Conservation (phyloP, 1,140 invertebrate species). For the Formica exsecta region DNA sequence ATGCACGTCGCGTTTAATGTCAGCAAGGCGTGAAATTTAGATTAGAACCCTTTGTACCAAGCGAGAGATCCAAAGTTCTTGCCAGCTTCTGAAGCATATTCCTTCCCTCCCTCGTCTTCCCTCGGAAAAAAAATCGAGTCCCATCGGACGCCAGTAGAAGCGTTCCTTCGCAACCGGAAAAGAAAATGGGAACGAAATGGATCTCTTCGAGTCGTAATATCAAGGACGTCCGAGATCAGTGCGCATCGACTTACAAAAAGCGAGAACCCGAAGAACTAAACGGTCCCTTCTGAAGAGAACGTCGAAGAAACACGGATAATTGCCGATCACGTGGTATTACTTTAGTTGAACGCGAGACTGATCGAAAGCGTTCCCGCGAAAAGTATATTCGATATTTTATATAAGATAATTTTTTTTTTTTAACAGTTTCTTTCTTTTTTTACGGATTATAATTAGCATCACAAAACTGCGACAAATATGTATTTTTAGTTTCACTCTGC, state of each 20-base stretch:
- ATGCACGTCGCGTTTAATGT: conserved; percentile 67
- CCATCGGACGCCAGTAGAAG: not conserved
- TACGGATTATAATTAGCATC: conserved; percentile 4
- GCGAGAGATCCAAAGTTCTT: conserved; percentile 67
- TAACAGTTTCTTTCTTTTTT: not conserved
- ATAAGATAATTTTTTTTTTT: not conserved
- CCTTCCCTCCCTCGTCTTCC: not conserved
- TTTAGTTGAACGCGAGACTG: not conserved
- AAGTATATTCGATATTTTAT: not conserved
- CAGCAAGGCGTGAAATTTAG: conserved; percentile 72
- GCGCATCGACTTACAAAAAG: not conserved
- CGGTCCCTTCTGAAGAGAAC: conserved; percentile 13
- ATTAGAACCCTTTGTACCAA: conserved; percentile 48
- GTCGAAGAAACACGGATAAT: conserved; percentile 60
- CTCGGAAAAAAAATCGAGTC: conserved; percentile 13
- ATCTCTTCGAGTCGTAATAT: conserved; percentile 14
- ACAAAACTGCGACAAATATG: not conserved
- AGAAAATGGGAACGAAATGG: not conserved
- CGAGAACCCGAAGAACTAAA: conserved; percentile 25
- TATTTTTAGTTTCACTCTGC: conserved; percentile 20
- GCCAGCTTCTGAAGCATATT: conserved; percentile 70
- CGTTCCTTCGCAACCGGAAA: not conserved
- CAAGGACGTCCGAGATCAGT: conserved; percentile 6
- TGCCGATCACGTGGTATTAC: conserved; percentile 19
- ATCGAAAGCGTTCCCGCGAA: conserved; percentile 37